Evolutionary conservation across 2,113 vertebrate species (phyloP).

Genomic region (Lota lota): DNA sequence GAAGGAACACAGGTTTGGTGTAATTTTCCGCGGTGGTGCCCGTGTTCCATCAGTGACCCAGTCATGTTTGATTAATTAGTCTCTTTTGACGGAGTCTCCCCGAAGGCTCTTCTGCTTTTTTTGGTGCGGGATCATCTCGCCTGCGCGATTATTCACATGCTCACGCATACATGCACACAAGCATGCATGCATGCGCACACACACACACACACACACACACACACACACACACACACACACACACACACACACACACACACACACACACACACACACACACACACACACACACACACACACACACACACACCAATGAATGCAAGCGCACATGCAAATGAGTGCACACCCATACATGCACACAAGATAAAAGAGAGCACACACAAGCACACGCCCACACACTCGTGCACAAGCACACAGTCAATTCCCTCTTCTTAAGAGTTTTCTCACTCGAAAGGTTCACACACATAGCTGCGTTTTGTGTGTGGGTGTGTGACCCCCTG

Average conservation of each 20-base stretch:
- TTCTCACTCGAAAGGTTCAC: too few relatives aligned
- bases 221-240: constrained; percentile 2
- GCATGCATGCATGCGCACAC: background rate
- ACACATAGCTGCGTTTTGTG: background rate
- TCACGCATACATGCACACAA: background rate
- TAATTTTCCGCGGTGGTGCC: constrained; percentile 13
- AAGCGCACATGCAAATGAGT: background rate
- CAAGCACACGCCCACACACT: background rate
- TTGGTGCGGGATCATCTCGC: constrained; percentile 9
- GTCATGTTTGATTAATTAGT: constrained; percentile 48
- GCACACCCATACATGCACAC: background rate
- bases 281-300: background rate
- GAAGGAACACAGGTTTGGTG: background rate
- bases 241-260: background rate
- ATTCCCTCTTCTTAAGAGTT: too few relatives aligned
- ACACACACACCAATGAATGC: background rate
- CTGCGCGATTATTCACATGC: background rate
- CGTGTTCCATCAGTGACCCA: constrained; percentile 8
- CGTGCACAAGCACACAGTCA: background rate
- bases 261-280: background rate
- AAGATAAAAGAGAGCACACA: too few relatives aligned
- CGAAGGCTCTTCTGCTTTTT: constrained; percentile 10
- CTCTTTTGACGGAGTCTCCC: constrained; percentile 37
- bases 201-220: constrained; percentile 7
- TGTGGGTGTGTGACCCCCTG: background rate